Conservation (phyloP, 2,888 invertebrate genomes). For the Galeruca laticollis region DNA sequence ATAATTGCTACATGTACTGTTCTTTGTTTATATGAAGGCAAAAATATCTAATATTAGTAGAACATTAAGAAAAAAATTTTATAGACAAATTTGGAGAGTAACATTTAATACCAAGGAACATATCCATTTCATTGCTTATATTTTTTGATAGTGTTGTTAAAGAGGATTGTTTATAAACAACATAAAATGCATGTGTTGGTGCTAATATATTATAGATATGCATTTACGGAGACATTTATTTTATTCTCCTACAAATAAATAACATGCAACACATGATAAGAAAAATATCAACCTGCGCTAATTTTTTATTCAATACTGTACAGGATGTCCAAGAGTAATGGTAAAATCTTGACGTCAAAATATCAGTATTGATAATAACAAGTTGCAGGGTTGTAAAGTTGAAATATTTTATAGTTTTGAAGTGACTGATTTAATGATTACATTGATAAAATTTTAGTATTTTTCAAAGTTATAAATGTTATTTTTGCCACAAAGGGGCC, state of each 20-base stretch:
- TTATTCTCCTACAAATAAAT: slow-evolving; percentile 50
- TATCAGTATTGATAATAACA: background rate
- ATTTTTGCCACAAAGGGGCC: no score
- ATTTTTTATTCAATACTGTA: background rate
- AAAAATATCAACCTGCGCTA: slow-evolving; percentile 14
- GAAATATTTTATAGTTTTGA: background rate
- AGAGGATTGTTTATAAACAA: slow-evolving; percentile 49
- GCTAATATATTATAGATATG: slow-evolving; percentile 48
- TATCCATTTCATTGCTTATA: slow-evolving; percentile 39
- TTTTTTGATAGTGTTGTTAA: slow-evolving; percentile 47
- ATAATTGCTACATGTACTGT: slow-evolving; percentile 56
- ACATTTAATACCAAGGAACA: slow-evolving; percentile 47
- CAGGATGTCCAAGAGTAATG: no score
- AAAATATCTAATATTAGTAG: slow-evolving; percentile 60
- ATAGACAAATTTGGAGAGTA: slow-evolving; percentile 52
- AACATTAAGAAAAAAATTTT: slow-evolving; percentile 58
- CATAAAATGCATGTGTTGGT: slow-evolving; percentile 29
- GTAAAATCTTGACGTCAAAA: no score
- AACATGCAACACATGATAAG: slow-evolving; percentile 2
- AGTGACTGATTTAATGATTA: no score
- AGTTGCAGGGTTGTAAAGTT: background rate
- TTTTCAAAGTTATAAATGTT: no score
- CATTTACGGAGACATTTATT: no score
- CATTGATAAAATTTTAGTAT: no score
- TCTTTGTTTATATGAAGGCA: slow-evolving; percentile 58